These are phyloP conservation scores for Vandiemenella viatica DNA, from an alignment of 2,888 invertebrate genomes.

Conservation along the genomic window DNA sequence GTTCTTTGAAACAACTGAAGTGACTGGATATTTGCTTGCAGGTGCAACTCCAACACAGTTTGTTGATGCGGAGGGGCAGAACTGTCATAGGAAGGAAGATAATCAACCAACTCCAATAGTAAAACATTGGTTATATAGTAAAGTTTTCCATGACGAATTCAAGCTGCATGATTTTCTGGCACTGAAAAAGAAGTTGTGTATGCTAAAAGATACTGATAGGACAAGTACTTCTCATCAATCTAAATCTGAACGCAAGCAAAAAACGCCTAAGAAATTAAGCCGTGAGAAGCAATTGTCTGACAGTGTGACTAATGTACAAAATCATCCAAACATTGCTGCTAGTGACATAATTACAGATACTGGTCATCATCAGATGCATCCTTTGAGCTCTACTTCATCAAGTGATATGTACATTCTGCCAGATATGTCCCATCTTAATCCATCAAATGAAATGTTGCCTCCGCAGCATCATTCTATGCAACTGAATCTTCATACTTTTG, in stretches of 20 bases:
- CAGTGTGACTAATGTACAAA: background rate
- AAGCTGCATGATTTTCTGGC: slow-evolving; percentile 10
- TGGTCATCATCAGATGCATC: slow-evolving; percentile 1
- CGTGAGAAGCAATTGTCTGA: slow-evolving; percentile 6
- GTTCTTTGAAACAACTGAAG: too few species aligned
- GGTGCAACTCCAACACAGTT: too few species aligned
- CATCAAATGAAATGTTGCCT: slow-evolving; percentile 4
- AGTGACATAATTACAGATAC: background rate
- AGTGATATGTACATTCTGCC: slow-evolving; percentile 12
- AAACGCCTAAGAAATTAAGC: slow-evolving; percentile 11
- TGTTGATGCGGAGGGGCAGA: too few species aligned
- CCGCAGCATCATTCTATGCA: slow-evolving; percentile 13
- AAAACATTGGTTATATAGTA: slow-evolving; percentile 40
- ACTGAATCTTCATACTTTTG: slow-evolving; percentile 10
- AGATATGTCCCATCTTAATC: slow-evolving; percentile 5
- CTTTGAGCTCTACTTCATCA: background rate
- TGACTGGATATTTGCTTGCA: too few species aligned
- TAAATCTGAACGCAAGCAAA: slow-evolving; percentile 12
- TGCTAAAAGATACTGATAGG: slow-evolving; percentile 8
- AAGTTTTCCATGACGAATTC: slow-evolving; percentile 35
- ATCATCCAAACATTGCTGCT: background rate
- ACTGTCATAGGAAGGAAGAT: background rate
- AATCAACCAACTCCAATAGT: slow-evolving; percentile 20
- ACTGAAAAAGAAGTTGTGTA: slow-evolving; percentile 10
- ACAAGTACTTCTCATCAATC: background rate